phyloP scores from a whole-genome alignment of 23 tunicate genomes.

The Pegea sp. region DNA sequence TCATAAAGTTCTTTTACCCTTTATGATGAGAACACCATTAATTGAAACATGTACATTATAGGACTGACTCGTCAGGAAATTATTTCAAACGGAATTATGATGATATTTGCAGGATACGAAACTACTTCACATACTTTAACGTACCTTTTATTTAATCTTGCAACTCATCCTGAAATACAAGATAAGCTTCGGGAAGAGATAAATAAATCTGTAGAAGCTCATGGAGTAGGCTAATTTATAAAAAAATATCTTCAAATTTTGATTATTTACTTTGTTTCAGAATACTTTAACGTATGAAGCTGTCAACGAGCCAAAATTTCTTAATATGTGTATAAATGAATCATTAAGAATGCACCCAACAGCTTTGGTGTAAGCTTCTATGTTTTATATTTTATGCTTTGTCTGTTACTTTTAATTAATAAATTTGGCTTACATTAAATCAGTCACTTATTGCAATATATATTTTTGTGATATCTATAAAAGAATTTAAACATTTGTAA shows the following conservation, averaged over 20 bases:
- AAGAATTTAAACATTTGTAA: too few relatives aligned
- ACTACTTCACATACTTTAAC: constrained; percentile 42
- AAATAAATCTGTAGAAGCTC: constrained; percentile 15
- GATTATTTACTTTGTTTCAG: constrained; percentile 12
- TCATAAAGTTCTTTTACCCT: not conserved
- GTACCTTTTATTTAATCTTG: constrained; percentile 42
- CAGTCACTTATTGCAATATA: too few relatives aligned
- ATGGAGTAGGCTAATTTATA: too few relatives aligned
- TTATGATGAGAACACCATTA: not conserved
- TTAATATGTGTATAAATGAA: constrained; percentile 58
- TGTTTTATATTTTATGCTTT: not conserved
- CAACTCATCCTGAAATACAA: constrained; percentile 33
- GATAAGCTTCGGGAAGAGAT: constrained; percentile 38
- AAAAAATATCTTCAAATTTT: too few relatives aligned
- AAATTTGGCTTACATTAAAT: too few relatives aligned
- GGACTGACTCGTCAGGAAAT: constrained; percentile 50
- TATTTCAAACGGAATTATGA: constrained; percentile 40
- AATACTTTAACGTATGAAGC: constrained; percentile 28
- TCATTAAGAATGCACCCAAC: constrained; percentile 30
- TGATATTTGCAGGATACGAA: constrained; percentile 71
- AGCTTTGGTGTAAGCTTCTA: constrained; percentile 9
- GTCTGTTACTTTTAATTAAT: not conserved
- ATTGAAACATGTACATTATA: constrained; percentile 1
- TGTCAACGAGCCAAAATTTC: constrained; percentile 25
- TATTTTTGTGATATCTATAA: too few relatives aligned